Base-by-base conservation (phyloP, 2,888 invertebrate species). In the Drosophila borealis region DNA sequence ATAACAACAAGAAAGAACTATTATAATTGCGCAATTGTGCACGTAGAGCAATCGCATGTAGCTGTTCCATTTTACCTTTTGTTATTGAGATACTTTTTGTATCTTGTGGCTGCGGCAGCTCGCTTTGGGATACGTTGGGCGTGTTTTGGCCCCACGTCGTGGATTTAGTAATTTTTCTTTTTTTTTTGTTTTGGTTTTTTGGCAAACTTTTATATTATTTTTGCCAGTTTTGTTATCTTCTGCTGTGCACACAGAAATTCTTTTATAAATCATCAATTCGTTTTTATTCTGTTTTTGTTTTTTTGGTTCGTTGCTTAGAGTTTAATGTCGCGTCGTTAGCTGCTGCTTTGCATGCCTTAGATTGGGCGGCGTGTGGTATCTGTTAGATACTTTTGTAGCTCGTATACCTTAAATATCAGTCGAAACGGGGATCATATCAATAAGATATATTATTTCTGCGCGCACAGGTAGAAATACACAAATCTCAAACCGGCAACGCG, bases 401-500 rank as follows among this genome's bases (percentile, higher is more conserved):
- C 25, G 42, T 46, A 49, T 55, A 55, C 60, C 57, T 61, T 74
- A 61, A 55, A 70, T 81, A 79, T 81, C 74, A 73, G 62, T 55
- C 61, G 64, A 57, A 79, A 51, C 64, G 76, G 68, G 70, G 56
- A 75, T 41, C 53, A 46, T 61, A 70, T 70, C 60, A 67, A 64
- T 63, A 17, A 63, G 55, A 59, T 51, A 62, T 55, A 55, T 13
- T 34, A 42, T 62, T 63, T 53, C 45, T 44, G 70, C 54, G 61
- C 36, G 42, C 60, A 81, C 84, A 85, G 84, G 88, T 85, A 85
- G 82, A 84, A 81, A 70, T 49, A 63, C 29, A 72, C 55, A 48
- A 74, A 81, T 88, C 82, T 85, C 19, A 81, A 85, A 88, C 88
- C 88, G 88, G 84, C 84, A 85, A 80, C 72, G 61, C 68, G 51